Conservation (phyloP, 2,113 vertebrate species). For the Stigmatopora nigra region DNA sequence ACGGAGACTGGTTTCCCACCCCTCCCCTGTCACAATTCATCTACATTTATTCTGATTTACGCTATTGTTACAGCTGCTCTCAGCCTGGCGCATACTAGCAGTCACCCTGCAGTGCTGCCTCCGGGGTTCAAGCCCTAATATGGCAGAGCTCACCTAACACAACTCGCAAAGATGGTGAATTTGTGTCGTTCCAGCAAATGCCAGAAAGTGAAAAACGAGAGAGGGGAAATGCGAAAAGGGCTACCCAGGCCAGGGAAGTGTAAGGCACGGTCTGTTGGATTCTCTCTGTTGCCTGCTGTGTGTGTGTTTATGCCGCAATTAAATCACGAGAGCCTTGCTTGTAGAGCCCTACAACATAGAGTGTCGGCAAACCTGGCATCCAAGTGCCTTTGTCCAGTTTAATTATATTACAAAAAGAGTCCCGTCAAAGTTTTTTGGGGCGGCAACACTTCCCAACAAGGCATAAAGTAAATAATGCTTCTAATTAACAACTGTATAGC, state of each 20-base stretch:
- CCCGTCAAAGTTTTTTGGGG: constrained; percentile 27
- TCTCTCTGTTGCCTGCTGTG: background rate
- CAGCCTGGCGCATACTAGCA: constrained; percentile 27
- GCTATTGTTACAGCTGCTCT: constrained; percentile 26
- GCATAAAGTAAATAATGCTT: constrained; percentile 7
- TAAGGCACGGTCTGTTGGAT: constrained; percentile 22
- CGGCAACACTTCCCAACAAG: constrained; percentile 26
- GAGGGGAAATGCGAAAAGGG: constrained; percentile 21
- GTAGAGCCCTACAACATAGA: constrained; percentile 31
- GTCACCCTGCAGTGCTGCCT: constrained; percentile 32
- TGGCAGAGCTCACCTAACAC: constrained; percentile 12
- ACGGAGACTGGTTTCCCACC: constrained; percentile 20
- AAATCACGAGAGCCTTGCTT: constrained; percentile 39
- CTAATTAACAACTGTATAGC: constrained; percentile 24
- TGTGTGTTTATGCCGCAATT: constrained; percentile 42
- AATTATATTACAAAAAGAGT: constrained; percentile 46
- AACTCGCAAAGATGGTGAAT: constrained; percentile 20
- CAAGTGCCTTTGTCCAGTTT: constrained; percentile 38
- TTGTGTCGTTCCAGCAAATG: constrained; percentile 29
- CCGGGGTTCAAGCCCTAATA: constrained; percentile 33
- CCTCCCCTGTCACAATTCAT: constrained; percentile 35
- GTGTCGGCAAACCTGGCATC: constrained; percentile 19
- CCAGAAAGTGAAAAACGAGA: constrained; percentile 27
- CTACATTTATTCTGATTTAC: constrained; percentile 40
- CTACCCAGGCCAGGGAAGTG: background rate